Percentiles rank a stretch among this genome's conserved stretches.
These are phyloP conservation scores for Apogon hyalosoma DNA, from an alignment of 2,797 vertebrate species.

Conservation along the genomic window DNA sequence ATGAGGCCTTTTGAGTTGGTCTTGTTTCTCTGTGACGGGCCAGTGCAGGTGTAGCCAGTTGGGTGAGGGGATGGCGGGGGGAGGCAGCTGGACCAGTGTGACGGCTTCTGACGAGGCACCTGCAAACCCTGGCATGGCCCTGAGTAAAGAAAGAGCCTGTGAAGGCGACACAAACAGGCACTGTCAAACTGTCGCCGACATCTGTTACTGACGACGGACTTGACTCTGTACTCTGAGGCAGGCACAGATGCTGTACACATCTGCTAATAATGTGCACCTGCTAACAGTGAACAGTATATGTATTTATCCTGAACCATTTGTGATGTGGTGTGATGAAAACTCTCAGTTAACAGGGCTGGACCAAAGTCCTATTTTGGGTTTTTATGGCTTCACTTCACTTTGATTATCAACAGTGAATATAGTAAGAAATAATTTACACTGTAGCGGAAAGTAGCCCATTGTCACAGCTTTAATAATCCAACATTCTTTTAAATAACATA, in stretches of 20 bases:
- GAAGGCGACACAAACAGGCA: conserved; percentile 54
- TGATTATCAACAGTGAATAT: too few species aligned
- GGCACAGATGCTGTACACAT: background rate
- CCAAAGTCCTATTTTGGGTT: too few species aligned
- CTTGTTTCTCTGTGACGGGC: background rate
- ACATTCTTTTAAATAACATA: too few species aligned
- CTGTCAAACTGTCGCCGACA: conserved; percentile 54
- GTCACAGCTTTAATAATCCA: too few species aligned
- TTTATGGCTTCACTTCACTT: too few species aligned
- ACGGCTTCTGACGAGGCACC: conserved; percentile 65
- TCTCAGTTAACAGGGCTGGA: too few species aligned
- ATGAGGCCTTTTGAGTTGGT: conserved; percentile 44
- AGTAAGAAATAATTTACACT: too few species aligned
- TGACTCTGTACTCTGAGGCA: background rate
- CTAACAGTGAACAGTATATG: too few species aligned
- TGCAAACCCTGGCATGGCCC: conserved; percentile 50
- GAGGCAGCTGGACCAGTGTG: conserved; percentile 55
- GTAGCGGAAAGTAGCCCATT: too few species aligned
- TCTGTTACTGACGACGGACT: conserved; percentile 36
- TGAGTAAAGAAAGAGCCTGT: conserved; percentile 61
- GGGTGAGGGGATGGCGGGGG: conserved; percentile 13
- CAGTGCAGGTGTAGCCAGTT: conserved; percentile 59
- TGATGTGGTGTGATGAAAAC: too few species aligned
- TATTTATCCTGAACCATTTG: too few species aligned
- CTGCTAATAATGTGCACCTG: background rate